Evolutionary conservation across 2,113 vertebrate species (phyloP).

Genomic region (Recurvirostra avosetta): DNA sequence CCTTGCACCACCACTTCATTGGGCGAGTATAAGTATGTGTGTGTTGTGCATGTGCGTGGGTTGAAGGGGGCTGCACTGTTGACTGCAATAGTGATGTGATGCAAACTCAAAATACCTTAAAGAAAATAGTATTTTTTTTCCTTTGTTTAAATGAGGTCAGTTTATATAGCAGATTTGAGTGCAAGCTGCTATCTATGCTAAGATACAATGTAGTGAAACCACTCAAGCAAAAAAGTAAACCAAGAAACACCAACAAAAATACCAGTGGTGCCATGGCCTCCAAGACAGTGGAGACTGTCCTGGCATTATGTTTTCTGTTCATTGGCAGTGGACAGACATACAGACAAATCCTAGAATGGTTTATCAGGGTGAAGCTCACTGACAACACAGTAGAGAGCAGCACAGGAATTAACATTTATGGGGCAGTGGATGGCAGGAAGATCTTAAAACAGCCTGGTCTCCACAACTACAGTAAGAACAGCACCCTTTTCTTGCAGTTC

Average conservation of each 20-base stretch:
- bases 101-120: neutral
- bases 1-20: neutral
- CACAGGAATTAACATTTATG: neutral
- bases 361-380: neutral
- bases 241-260: neutral
- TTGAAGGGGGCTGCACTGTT: neutral
- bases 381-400: neutral
- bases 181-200: neutral
- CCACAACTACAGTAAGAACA: neutral
- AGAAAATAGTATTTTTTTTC: neutral
- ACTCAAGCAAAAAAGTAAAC: neutral
- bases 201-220: neutral
- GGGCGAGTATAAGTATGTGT: too few relatives aligned
- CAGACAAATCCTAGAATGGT: neutral
- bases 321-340: neutral
- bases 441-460: neutral
- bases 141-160: neutral
- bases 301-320: neutral
- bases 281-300: neutral
- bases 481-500: neutral
- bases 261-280: neutral
- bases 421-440: neutral
- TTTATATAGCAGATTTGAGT: neutral
- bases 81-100: neutral
- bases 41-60: accelerated